phyloP scores from a whole-genome alignment of 2,888 invertebrate genomes.

The Panopea generosa region DNA sequence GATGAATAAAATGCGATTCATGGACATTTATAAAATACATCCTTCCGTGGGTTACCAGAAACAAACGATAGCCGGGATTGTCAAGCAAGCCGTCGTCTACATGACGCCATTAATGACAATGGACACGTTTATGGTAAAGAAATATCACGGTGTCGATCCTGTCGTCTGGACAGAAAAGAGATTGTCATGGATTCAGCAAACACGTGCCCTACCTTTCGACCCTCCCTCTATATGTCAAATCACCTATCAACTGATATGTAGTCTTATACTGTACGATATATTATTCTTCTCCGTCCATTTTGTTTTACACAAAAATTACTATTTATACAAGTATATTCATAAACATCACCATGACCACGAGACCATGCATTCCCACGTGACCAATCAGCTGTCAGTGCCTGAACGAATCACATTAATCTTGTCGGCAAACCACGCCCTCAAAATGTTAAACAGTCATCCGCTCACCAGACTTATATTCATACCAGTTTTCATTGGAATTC shows the following conservation, averaged over 20 bases:
- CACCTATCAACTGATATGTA: constrained; percentile 66
- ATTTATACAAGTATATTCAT: constrained; percentile 77
- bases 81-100: constrained; percentile 70
- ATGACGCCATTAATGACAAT: constrained; percentile 72
- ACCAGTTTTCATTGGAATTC: constrained; percentile 73
- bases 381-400: constrained; percentile 76
- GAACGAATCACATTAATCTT: constrained; percentile 75
- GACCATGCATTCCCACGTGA: constrained; percentile 75
- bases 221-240: constrained; percentile 70
- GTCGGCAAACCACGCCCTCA: constrained; percentile 78
- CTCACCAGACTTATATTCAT: constrained; percentile 77
- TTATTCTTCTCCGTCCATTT: constrained; percentile 77
- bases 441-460: constrained; percentile 75
- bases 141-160: constrained; percentile 73
- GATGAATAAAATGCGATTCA: constrained; percentile 58
- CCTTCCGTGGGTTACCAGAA: constrained; percentile 66
- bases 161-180: constrained; percentile 63
- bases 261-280: constrained; percentile 75
- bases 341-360: constrained; percentile 79
- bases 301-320: constrained; percentile 71
- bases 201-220: constrained; percentile 71
- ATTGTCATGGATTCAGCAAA: constrained; percentile 70
- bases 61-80: constrained; percentile 32
- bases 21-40: constrained; percentile 76
- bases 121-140: constrained; percentile 78